A percentile compares a stretch with the other conserved stretches of the same genome.
Evolutionary conservation across 2,888 invertebrate species (phyloP).

Genomic region (Diarsia brunnea): DNA sequence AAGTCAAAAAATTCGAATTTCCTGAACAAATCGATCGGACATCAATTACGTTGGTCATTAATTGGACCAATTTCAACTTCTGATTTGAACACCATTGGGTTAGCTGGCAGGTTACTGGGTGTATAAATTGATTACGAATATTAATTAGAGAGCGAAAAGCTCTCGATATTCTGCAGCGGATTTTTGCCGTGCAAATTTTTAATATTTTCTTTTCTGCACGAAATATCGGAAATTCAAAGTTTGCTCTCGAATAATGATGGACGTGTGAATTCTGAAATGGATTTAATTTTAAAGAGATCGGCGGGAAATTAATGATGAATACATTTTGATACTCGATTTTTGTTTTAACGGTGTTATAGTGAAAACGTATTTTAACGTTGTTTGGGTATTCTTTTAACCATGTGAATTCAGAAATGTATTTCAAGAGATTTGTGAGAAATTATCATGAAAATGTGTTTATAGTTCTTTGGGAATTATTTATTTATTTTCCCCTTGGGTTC

Average conservation of each 20-base stretch:
- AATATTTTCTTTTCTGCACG: neutral
- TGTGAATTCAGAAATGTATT: neutral
- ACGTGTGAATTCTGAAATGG: neutral
- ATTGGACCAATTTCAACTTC: slow-evolving; percentile 54
- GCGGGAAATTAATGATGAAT: neutral
- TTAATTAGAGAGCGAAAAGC: slow-evolving; percentile 48
- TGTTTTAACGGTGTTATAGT: neutral
- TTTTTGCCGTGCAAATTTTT: slow-evolving; percentile 26
- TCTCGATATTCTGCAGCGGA: slow-evolving; percentile 33
- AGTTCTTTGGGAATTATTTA: slow-evolving; percentile 5
- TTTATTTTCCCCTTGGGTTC: slow-evolving; percentile 12
- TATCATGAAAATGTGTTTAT: slow-evolving; percentile 3
- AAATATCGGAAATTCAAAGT: slow-evolving; percentile 18
- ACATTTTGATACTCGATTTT: neutral
- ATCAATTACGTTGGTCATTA: slow-evolving; percentile 50
- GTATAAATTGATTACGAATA: slow-evolving; percentile 52
- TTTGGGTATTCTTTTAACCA: neutral
- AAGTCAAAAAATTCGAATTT: neutral
- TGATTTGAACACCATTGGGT: slow-evolving; percentile 37
- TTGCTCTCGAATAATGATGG: slow-evolving; percentile 12
- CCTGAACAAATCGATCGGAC: slow-evolving; percentile 40
- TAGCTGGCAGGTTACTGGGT: slow-evolving; percentile 41
- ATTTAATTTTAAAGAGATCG: neutral
- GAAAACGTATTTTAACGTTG: neutral
- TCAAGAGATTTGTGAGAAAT: slow-evolving; percentile 2